Conservation (phyloP, 2,797 vertebrate species). For the Leptatherina wallacei region DNA sequence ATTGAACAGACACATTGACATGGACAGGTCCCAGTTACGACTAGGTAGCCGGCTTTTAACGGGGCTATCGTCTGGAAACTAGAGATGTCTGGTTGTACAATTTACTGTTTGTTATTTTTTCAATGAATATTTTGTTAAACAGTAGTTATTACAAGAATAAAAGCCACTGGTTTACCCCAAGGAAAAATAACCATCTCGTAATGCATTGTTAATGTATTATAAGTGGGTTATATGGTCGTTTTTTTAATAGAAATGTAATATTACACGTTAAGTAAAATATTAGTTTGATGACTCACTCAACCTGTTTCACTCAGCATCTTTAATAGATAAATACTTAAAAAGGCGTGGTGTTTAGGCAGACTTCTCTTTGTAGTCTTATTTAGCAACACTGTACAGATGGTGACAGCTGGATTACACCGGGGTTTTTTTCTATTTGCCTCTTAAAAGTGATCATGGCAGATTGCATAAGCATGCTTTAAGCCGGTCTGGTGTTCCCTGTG, state of each 20-base stretch:
- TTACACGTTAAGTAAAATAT: not conserved
- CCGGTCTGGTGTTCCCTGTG: slow-evolving; percentile 20
- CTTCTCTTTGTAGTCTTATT: not conserved
- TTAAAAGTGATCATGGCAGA: slow-evolving; percentile 23
- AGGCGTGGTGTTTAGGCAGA: slow-evolving; percentile 29
- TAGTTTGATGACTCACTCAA: slow-evolving; percentile 3
- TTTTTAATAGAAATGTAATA: not conserved
- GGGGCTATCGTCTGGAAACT: not conserved
- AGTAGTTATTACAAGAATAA: not conserved
- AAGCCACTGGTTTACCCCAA: not conserved
- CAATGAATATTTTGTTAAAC: not conserved
- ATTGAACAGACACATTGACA: not conserved
- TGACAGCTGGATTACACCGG: slow-evolving; percentile 37
- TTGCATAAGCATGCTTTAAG: slow-evolving; percentile 34
- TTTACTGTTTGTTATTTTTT: not conserved
- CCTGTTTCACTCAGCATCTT: not conserved
- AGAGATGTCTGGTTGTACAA: not conserved
- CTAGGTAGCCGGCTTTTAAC: not conserved
- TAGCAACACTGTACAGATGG: slow-evolving; percentile 49
- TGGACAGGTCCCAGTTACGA: not conserved
- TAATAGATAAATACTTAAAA: slow-evolving; percentile 7
- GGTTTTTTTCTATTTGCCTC: slow-evolving; percentile 21
- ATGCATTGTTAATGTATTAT: not conserved
- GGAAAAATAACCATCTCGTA: not conserved
- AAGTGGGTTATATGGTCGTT: not conserved